phyloP scores from a whole-genome alignment of 2,888 invertebrate genomes.

The Eristalis pertinax region DNA sequence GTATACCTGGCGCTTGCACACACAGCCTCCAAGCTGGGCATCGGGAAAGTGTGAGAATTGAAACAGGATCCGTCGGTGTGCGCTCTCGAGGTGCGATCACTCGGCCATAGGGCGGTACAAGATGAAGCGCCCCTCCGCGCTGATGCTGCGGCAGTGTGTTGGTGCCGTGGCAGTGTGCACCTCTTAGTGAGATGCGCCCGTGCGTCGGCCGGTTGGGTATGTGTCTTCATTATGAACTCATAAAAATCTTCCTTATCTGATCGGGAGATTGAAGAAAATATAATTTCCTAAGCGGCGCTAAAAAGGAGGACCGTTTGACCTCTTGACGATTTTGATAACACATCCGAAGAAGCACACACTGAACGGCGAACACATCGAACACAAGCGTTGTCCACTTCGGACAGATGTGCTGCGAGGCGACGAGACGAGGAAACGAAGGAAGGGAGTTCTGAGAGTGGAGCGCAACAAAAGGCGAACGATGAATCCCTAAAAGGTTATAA shows the following conservation, averaged over 20 bases:
- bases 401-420: background rate
- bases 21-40: background rate
- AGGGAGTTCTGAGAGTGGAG: conserved; percentile 9
- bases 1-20: conserved; percentile 60
- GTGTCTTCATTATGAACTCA: conserved; percentile 69
- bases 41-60: conserved; percentile 55
- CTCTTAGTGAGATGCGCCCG: background rate
- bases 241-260: conserved; percentile 72
- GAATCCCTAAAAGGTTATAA: conserved; percentile 65
- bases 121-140: conserved; percentile 51
- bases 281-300: conserved; percentile 69
- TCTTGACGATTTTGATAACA: conserved; percentile 68
- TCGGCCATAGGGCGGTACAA: conserved; percentile 64
- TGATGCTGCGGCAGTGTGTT: background rate
- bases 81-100: background rate
- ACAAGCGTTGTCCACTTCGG: conserved; percentile 58
- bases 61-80: conserved; percentile 20
- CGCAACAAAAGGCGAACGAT: conserved; percentile 14
- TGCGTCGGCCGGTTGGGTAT: conserved; percentile 21
- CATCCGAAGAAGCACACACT: conserved; percentile 27
- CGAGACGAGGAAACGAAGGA: conserved; percentile 4
- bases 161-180: background rate
- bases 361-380: conserved; percentile 6
- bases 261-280: conserved; percentile 69
- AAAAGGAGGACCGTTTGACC: conserved; percentile 71